These are phyloP conservation scores for Pipistrellus pygmaeus DNA, from an alignment of 2,797 vertebrate genomes.

Conservation along the genomic window DNA sequence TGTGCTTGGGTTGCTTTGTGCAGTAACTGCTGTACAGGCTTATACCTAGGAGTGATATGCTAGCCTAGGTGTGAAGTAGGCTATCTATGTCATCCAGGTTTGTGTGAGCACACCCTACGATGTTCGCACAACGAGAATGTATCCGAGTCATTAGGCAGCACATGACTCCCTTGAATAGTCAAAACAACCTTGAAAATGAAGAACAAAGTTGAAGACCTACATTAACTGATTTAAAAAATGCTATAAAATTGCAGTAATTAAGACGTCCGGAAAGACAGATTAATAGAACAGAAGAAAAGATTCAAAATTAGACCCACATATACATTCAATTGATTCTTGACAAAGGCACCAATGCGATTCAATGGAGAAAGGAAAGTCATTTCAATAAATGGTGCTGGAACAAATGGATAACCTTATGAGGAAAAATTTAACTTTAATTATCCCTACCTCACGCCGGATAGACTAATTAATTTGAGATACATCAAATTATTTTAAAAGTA, in stretches of 20 bases:
- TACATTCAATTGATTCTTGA: not conserved
- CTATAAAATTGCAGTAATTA: not conserved
- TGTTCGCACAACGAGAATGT: not conserved
- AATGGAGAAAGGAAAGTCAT: not conserved
- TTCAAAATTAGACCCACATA: not conserved
- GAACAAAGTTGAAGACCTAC: not conserved
- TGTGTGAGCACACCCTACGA: not conserved
- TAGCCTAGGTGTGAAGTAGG: not conserved
- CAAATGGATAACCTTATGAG: not conserved
- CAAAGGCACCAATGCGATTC: not conserved
- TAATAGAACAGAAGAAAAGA: not conserved
- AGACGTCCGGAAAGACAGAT: not conserved
- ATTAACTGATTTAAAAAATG: not conserved
- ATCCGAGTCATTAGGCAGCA: not conserved
- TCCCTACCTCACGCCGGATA: not conserved
- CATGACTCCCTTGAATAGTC: not conserved
- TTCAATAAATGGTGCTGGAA: not conserved
- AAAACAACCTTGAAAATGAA: conserved; percentile 43
- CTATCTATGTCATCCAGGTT: not conserved
- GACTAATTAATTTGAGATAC: not conserved
- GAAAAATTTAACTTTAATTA: not conserved
- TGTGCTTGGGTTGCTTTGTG: not conserved
- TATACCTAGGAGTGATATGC: not conserved
- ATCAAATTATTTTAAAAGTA: not conserved
- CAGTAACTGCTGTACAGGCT: not conserved